These are phyloP conservation scores for Ispidina lecontei DNA, from an alignment of 2,797 vertebrate species.

Conservation along the genomic window DNA sequence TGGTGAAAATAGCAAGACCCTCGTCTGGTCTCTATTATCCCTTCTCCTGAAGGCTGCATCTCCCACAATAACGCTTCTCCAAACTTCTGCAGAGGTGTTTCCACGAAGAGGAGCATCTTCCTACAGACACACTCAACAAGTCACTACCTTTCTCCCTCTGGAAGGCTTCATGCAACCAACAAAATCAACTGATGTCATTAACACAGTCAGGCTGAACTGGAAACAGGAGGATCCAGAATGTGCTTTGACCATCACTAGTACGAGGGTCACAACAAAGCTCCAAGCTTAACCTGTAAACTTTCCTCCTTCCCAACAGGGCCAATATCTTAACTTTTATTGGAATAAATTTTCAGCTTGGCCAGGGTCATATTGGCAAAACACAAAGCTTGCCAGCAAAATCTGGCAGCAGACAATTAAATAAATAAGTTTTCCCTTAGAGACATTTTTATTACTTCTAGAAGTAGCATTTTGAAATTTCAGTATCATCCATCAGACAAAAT, in stretches of 20 bases:
- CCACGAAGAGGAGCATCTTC: background rate
- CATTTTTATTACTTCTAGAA: constrained; percentile 5
- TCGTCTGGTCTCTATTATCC: background rate
- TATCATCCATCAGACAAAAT: background rate
- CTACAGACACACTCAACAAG: fast-evolving
- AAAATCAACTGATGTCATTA: background rate
- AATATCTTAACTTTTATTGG: background rate
- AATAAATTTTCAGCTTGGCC: background rate
- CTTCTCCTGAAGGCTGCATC: background rate
- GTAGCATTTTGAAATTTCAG: background rate
- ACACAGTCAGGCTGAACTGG: background rate
- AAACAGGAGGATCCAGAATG: background rate
- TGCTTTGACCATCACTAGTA: background rate
- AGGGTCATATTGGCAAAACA: fast-evolving
- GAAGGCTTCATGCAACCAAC: background rate
- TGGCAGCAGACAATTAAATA: background rate
- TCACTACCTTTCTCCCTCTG: background rate
- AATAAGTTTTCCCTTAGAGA: background rate
- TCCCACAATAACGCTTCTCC: background rate
- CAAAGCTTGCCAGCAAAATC: background rate
- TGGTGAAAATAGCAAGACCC: background rate
- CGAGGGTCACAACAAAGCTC: background rate
- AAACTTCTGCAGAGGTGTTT: background rate
- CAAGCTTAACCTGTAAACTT: background rate
- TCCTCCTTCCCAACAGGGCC: background rate